A percentile compares a stretch with the other conserved stretches of the same genome.
Conservation (phyloP, 2,113 vertebrate genomes). For the Pollimyrus isidori region DNA sequence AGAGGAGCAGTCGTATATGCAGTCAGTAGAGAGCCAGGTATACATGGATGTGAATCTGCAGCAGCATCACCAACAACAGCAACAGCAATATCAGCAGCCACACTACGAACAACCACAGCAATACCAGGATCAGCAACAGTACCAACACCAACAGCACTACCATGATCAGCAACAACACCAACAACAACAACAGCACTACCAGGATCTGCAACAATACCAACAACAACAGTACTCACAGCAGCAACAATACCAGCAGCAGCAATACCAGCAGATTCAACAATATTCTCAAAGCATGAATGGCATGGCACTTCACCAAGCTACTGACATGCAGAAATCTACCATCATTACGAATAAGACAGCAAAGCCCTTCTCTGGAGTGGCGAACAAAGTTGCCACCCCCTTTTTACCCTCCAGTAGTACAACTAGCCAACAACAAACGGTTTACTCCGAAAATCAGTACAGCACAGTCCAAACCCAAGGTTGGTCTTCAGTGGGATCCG, state of each 20-base stretch:
- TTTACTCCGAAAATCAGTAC: conserved; percentile 56
- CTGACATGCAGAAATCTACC: conserved; percentile 52
- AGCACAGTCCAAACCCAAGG: conserved; percentile 36
- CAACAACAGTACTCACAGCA: conserved; percentile 42
- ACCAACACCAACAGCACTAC: conserved; percentile 40
- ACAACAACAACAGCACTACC: conserved; percentile 40
- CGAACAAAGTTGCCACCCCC: conserved; percentile 55
- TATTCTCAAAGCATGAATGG: conserved; percentile 69
- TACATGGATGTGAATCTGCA: conserved; percentile 67
- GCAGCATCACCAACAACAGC: conserved; percentile 43
- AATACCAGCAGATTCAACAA: conserved; percentile 53
- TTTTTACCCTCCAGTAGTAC: conserved; percentile 61
- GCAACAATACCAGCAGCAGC: conserved; percentile 29
- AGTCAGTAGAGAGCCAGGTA: conserved; percentile 61
- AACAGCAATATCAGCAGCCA: conserved; percentile 50
- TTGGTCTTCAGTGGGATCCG: conserved; percentile 55
- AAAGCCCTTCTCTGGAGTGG: conserved; percentile 69
- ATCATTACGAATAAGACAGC: conserved; percentile 70
- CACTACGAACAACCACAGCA: conserved; percentile 27
- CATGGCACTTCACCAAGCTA: conserved; percentile 53
- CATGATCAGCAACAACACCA: conserved; percentile 46
- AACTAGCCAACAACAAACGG: conserved; percentile 66
- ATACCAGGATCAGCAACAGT: conserved; percentile 49
- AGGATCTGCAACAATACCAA: conserved; percentile 41
- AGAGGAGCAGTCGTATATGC: conserved; percentile 49